Percentiles rank a stretch among this genome's conserved stretches.
Conservation (phyloP, 2,113 vertebrate species). For the Phaetusa simplex region DNA sequence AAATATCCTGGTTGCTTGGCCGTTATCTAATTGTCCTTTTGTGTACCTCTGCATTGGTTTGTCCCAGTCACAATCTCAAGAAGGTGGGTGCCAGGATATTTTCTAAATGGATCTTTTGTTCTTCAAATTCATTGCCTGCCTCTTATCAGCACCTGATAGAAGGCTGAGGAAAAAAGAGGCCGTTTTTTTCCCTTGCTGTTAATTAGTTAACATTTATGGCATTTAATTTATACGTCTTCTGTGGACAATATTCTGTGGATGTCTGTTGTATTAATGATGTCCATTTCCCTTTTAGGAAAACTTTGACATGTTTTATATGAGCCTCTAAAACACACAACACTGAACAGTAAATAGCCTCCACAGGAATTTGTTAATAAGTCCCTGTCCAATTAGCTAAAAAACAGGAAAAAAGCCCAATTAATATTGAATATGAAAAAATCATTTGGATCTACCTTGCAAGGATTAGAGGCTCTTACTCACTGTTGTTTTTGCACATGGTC, state of each 20-base stretch:
- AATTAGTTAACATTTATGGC: not conserved
- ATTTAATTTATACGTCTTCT: not conserved
- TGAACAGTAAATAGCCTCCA: not conserved
- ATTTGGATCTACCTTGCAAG: not conserved
- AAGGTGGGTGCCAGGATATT: not conserved
- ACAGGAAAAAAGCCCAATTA: not conserved
- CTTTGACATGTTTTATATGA: not conserved
- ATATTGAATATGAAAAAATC: not conserved
- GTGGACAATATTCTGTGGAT: not conserved
- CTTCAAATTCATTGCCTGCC: not conserved
- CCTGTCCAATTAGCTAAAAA: not conserved
- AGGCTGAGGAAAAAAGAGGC: not conserved
- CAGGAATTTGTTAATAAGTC: not conserved
- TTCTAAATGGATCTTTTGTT: not conserved
- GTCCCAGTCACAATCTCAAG: not conserved
- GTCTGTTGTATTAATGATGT: not conserved
- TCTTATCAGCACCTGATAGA: not conserved
- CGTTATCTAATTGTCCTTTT: not conserved
- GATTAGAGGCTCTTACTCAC: not conserved
- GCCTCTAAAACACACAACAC: not conserved
- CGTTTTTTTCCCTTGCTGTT: not conserved
- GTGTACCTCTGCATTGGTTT: not conserved
- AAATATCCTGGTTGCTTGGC: not conserved
- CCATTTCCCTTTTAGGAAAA: not conserved
- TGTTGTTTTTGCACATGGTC: not conserved